phyloP scores from a whole-genome alignment of 2,797 vertebrate genomes.

The Xerus rutilus region DNA sequence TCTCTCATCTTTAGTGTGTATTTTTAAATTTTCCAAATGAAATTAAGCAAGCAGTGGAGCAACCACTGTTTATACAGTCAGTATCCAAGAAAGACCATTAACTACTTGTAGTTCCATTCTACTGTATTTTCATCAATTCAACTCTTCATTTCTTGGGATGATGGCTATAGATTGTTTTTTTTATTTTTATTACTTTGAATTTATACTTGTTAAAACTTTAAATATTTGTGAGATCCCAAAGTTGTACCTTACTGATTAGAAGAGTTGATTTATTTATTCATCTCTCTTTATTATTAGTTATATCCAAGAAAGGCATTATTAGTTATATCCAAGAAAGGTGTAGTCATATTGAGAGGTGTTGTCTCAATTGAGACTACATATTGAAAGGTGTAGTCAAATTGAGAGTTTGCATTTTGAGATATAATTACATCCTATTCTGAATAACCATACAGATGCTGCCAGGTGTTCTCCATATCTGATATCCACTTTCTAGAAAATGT shows the following conservation, averaged over 20 bases:
- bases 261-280: neutral
- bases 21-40: slow-evolving; percentile 23
- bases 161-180: neutral
- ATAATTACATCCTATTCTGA: neutral
- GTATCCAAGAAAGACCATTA: neutral
- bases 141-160: neutral
- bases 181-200: neutral
- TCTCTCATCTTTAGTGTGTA: neutral
- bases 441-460: neutral
- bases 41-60: neutral
- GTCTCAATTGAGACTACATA: too few species aligned
- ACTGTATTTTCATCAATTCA: neutral
- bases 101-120: neutral
- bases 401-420: neutral
- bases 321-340: neutral
- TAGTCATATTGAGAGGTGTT: neutral
- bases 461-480: neutral
- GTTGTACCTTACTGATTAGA: neutral
- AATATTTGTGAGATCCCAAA: neutral
- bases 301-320: neutral
- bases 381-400: neutral
- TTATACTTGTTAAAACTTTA: neutral
- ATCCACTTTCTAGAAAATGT: neutral
- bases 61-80: neutral
- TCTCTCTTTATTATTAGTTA: neutral